phyloP scores from a whole-genome alignment of 2,113 vertebrate species.

The Lagopus muta region DNA sequence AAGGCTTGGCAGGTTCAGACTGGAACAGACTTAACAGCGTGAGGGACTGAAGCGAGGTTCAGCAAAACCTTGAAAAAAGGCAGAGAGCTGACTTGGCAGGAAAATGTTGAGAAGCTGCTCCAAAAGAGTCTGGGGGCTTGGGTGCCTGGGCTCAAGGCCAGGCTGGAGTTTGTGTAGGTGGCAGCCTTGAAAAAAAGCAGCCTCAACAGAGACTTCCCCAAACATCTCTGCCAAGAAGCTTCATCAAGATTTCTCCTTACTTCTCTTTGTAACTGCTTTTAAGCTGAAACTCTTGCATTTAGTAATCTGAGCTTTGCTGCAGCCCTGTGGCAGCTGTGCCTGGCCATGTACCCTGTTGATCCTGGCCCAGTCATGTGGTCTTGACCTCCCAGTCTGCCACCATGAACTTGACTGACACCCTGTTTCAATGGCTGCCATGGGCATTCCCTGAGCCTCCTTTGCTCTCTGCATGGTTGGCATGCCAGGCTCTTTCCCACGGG shows the following conservation, averaged over 20 bases:
- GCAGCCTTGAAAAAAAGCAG: neutral
- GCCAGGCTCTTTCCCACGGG: neutral
- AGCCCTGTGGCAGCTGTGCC: neutral
- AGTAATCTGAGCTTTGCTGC: neutral
- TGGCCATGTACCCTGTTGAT: neutral
- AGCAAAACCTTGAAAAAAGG: neutral
- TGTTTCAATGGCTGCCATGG: neutral
- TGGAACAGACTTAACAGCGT: neutral
- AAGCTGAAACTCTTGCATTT: neutral
- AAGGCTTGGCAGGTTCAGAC: too few relatives aligned
- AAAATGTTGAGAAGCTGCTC: neutral
- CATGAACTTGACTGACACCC: neutral
- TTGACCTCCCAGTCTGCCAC: neutral
- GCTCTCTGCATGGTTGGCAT: neutral
- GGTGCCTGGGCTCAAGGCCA: neutral
- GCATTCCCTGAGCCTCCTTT: neutral
- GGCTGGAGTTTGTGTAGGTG: neutral
- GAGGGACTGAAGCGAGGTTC: neutral
- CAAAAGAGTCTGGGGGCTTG: neutral
- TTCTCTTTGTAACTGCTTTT: neutral
- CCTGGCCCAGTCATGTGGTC: too few relatives aligned
- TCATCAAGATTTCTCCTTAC: neutral
- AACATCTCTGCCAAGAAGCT: neutral
- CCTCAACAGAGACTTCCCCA: neutral
- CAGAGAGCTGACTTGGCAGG: neutral